Evolutionary conservation across 2,113 vertebrate genomes (phyloP), one percentile per base, ranked within the genome.

Genomic region (Lasiurus cinereus): DNA sequence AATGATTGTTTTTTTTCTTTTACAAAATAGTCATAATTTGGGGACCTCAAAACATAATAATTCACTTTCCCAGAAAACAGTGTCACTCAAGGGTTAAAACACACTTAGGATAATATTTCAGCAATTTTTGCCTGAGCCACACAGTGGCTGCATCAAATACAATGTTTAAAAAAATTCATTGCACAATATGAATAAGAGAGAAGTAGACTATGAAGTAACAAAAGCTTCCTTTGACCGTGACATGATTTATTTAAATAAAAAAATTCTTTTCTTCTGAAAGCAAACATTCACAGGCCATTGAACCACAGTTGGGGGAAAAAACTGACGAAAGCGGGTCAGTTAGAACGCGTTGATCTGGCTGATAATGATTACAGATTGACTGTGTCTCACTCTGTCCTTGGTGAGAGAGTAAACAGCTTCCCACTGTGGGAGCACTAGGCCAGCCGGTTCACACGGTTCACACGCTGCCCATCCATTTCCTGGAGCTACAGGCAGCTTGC

Each of bases 211-310:
- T 76, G 16, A 73, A 97, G 22, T 72, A 90, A 95, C 88, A 95
- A 96, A 96, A 92, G 85, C 54, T 93, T 92, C 52, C 50, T 97
- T 96, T 93, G 78, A 92, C 74, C 69, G 67, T 83, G 74, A 91
- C 88, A 89, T 86, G 69, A 91, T 67, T 94, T 95, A 93, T 89
- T 94, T 77, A 92, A 93, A 91, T 66, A 73, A 88, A 67, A 88
- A 94, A 93, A 52, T 83, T 56, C 83, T 94, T 82, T 91, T 85
- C 36, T 84, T 74, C 78, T 89, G 78, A 94, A 94, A 80, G 82
- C 43, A 94, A 96, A 95, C 50, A 91, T 89, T 94, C 86, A 89
- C 54, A 86, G 83, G 79, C 24, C 83, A 87, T 87, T 79, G 94
- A 95, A 86, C 89, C 43, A 73, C n/a, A 77, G 36, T 85, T 91